A percentile compares a stretch with the other conserved stretches of the same genome.
Evolutionary conservation across 2,888 invertebrate species (phyloP).

Genomic region (Drosophila stalkeri): DNA sequence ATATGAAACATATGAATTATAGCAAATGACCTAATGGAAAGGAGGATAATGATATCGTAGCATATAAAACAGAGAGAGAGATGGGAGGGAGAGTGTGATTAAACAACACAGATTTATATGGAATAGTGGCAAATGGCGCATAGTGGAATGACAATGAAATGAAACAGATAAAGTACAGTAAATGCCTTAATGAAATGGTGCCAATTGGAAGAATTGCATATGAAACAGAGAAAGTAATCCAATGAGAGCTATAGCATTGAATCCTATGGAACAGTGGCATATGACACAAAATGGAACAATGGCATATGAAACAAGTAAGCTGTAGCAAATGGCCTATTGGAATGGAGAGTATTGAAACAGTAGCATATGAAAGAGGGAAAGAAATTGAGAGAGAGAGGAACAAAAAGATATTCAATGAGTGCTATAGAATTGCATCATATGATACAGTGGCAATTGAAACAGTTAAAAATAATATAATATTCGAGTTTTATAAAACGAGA

Average conservation of each 20-base stretch:
- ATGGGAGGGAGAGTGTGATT: too few species aligned
- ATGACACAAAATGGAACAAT: background rate
- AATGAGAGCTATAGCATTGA: background rate
- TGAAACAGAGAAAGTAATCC: too few species aligned
- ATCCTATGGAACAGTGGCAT: background rate
- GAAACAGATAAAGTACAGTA: too few species aligned
- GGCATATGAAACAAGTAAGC: background rate
- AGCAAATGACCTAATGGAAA: background rate
- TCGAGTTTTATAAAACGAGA: background rate
- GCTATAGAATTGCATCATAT: background rate
- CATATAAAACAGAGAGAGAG: background rate
- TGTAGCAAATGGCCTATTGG: background rate
- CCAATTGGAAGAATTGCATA: background rate
- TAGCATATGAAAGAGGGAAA: background rate
- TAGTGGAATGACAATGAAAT: too few species aligned
- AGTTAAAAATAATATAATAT: background rate
- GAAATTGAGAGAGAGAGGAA: too few species aligned
- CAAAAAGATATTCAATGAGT: background rate
- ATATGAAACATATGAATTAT: background rate
- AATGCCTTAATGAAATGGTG: too few species aligned
- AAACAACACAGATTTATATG: too few species aligned
- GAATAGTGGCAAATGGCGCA: too few species aligned
- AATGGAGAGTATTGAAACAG: background rate
- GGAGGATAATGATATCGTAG: background rate
- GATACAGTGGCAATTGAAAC: conserved; percentile 3